A percentile compares a stretch with the other conserved stretches of the same genome.
Conservation (phyloP, 2,113 vertebrate genomes). For the Condylura cristata region DNA sequence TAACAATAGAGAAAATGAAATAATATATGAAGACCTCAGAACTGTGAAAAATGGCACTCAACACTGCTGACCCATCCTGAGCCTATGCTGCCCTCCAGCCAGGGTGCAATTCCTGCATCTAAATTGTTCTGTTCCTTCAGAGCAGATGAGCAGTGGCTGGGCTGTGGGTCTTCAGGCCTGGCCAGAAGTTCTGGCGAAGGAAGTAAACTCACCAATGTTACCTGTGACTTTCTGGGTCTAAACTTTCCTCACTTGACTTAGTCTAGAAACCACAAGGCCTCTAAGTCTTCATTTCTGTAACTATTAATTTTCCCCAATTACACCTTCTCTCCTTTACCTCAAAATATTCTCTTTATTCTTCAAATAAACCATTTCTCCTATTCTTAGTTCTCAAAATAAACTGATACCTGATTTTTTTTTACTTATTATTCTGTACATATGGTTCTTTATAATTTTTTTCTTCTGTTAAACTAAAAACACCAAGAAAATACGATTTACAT, state of each 20-base stretch:
- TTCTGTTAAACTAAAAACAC: not conserved
- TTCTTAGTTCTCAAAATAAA: not conserved
- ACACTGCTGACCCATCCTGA: too few species aligned
- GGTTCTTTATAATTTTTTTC: not conserved
- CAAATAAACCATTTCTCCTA: slow-evolving; percentile 5
- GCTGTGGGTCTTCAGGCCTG: not conserved
- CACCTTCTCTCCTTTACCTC: not conserved
- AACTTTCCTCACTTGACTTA: not conserved
- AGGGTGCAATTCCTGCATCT: not conserved
- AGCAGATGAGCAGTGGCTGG: not conserved
- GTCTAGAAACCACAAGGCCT: not conserved
- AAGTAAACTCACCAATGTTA: not conserved
- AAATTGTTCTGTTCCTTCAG: not conserved
- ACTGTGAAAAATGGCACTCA: not conserved
- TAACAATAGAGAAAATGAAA: not conserved
- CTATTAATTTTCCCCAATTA: not conserved
- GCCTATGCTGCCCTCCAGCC: not conserved
- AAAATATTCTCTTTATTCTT: slow-evolving; percentile 21
- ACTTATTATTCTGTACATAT: not conserved
- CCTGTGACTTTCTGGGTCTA: not conserved
- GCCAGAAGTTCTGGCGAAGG: too few species aligned
- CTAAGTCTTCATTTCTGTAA: not conserved
- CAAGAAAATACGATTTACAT: not conserved
- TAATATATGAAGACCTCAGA: not conserved
- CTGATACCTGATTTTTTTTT: not conserved